Percentiles rank a stretch among this genome's conserved stretches.
These are phyloP conservation scores for Anhinga anhinga DNA, from an alignment of 2,113 vertebrate species.

Conservation along the genomic window DNA sequence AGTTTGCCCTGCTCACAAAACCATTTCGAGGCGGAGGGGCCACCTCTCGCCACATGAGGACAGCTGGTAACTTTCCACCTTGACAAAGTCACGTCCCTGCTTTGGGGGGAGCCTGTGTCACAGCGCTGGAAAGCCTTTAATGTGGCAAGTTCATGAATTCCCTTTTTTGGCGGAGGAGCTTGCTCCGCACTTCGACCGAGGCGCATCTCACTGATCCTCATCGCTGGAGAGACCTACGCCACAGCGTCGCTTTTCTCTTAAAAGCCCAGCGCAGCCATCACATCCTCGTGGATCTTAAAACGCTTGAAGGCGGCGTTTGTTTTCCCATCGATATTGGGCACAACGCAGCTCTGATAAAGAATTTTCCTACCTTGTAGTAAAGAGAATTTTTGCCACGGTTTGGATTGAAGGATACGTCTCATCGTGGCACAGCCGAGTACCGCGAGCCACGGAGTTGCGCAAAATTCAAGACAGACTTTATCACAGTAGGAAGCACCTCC, in stretches of 20 bases:
- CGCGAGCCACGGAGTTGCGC: neutral
- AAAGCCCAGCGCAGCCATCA: neutral
- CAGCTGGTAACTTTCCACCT: neutral
- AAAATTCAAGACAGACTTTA: neutral
- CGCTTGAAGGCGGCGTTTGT: accelerated
- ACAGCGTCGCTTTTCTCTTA: accelerated
- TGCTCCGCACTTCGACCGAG: accelerated
- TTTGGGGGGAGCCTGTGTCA: neutral
- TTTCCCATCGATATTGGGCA: accelerated
- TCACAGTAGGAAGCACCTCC: accelerated
- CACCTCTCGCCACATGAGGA: accelerated
- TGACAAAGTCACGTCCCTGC: accelerated
- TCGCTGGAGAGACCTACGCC: neutral
- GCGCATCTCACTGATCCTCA: neutral
- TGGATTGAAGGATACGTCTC: neutral
- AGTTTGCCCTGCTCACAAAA: neutral
- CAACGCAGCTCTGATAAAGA: accelerated
- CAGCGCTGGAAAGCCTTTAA: neutral
- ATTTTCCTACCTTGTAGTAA: neutral
- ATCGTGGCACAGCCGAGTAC: accelerated
- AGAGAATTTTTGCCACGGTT: neutral
- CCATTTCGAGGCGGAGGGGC: accelerated
- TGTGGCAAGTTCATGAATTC: accelerated
- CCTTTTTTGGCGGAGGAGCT: neutral
- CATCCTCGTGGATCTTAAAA: neutral